Base-by-base conservation (phyloP, 2,797 vertebrate genomes). In the Phrynocephalus guinanensis region DNA sequence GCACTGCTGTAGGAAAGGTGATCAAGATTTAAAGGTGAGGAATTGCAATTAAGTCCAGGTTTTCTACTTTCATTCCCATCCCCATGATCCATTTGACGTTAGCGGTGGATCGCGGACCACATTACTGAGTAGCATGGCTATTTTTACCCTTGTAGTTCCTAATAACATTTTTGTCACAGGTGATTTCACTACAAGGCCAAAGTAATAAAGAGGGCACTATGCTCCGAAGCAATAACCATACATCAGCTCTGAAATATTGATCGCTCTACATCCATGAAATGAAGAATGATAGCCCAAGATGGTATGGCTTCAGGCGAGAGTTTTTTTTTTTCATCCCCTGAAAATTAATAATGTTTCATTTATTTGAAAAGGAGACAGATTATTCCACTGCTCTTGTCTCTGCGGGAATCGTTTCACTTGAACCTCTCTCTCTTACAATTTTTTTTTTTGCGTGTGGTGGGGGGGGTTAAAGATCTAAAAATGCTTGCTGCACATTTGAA, bases 101-200 rank as follows among this genome's bases (percentile, higher is more conserved):
- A 68, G 70, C 11, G 28, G 44, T 87, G 76, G 50, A 76, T 82
- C 79, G 18, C 18, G 11, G 86, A 79, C 38, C 26, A 24, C 79
- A 26, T 82, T 67, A 26, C 60, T 28, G 44, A 75, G 72, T n/a
- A 66, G 60, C 44, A 5, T 8, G 18, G 60, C 71, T 87, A 68
- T 87, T 87, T 82, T 82, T 82, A 87, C 76, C 50, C 86, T 44
- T 33, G 66, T 50, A 10, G 56, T 63, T 82, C 76, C n/a, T 67
- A 76, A 76, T 56, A 28, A 11, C n/a, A 20, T 82, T 66, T 87
- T 87, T 87, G 60, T 87, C 70, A 33, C 79, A 76, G 71, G 71
- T 82, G 71, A 52, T 60, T 87, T 52, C 68, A 60, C 30, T 82
- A 24, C 72, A 83, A 87, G 86, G 63, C 72, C 72, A 22, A 77